These are phyloP conservation scores for Hippocampus barbouri DNA, from an alignment of 2,113 vertebrate genomes.

Conservation along the genomic window DNA sequence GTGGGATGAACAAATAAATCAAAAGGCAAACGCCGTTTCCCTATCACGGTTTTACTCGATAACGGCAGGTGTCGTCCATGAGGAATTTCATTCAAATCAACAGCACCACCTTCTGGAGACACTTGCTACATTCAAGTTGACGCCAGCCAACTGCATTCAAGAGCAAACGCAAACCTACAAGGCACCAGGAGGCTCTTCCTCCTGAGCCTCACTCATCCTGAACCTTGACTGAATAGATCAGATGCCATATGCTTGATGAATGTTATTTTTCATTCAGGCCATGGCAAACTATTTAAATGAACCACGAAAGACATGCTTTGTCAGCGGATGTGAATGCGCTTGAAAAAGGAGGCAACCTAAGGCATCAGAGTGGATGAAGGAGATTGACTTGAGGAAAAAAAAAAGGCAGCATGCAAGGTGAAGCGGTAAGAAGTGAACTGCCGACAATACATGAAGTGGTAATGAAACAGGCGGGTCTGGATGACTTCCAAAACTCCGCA, in stretches of 20 bases:
- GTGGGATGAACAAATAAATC: neutral
- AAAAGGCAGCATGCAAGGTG: slow-evolving; percentile 35
- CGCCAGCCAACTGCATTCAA: neutral
- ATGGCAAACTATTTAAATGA: neutral
- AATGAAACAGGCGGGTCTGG: neutral
- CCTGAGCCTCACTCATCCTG: neutral
- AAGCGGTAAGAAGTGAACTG: slow-evolving; percentile 30
- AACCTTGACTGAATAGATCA: neutral
- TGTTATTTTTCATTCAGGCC: neutral
- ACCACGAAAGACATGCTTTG: neutral
- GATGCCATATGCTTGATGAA: neutral
- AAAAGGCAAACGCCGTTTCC: neutral
- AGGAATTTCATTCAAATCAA: slow-evolving; percentile 9
- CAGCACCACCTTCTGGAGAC: slow-evolving; percentile 28
- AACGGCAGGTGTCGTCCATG: neutral
- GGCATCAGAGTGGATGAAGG: slow-evolving; percentile 2
- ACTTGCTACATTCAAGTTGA: slow-evolving; percentile 43
- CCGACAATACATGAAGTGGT: slow-evolving; percentile 35
- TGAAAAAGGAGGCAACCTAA: slow-evolving; percentile 1
- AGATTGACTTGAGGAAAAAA: neutral
- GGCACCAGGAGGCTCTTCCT: slow-evolving; percentile 4
- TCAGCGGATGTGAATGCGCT: neutral
- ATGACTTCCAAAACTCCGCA: neutral
- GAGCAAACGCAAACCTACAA: neutral
- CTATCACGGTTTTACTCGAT: neutral